Conservation (phyloP, 2,797 vertebrate genomes). For the Tapera naevia region DNA sequence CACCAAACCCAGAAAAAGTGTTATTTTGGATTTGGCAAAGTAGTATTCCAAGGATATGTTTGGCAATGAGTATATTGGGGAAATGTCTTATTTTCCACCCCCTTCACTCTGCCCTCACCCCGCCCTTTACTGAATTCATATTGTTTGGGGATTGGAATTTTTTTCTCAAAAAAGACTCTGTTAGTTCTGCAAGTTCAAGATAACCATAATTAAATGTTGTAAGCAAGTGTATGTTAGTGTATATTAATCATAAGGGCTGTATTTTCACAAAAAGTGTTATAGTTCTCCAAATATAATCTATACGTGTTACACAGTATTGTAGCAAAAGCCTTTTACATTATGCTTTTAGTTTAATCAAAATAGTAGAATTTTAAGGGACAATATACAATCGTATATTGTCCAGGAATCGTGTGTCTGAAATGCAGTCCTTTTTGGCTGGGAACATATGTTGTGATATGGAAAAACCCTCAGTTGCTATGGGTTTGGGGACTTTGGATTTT, state of each 20-base stretch:
- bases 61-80: neutral
- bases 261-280: slow-evolving; percentile 5
- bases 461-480: neutral
- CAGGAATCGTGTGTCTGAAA: neutral
- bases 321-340: neutral
- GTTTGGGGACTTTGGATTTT: neutral
- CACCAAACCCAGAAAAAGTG: neutral
- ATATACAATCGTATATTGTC: neutral
- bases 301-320: neutral
- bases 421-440: neutral
- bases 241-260: neutral
- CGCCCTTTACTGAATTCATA: neutral
- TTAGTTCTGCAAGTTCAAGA: slow-evolving; percentile 26
- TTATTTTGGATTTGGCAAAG: slow-evolving; percentile 35
- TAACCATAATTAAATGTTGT: slow-evolving; percentile 10
- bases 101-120: neutral
- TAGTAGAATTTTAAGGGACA: neutral
- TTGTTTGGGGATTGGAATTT: neutral
- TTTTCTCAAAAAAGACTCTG: neutral
- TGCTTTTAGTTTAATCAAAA: neutral
- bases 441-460: neutral
- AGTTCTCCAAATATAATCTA: neutral
- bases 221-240: neutral
- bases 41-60: neutral
- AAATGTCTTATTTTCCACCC: neutral